These are phyloP conservation scores for Drosophila pachea DNA, from an alignment of 1,140 invertebrate genomes.

Conservation along the genomic window DNA sequence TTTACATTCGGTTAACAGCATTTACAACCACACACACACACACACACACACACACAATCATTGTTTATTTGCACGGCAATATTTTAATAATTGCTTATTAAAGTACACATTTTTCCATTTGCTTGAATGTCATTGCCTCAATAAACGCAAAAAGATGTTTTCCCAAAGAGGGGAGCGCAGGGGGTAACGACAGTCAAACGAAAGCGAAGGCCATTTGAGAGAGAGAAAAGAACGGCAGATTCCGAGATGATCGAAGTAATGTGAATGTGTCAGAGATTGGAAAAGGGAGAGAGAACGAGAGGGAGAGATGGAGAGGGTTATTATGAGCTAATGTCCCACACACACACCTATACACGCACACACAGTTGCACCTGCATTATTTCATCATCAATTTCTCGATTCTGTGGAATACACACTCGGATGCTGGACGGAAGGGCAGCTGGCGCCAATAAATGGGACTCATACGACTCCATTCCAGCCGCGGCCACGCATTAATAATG, in stretches of 20 bases:
- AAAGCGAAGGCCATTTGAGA: no score
- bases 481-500: constrained; percentile 57
- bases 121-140: neutral
- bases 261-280: no score
- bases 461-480: constrained; percentile 39
- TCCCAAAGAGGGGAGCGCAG: no score
- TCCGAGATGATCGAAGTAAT: no score
- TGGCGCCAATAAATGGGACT: constrained; percentile 28
- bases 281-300: no score
- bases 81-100: constrained; percentile 43
- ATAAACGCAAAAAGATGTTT: no score
- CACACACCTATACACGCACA: no score
- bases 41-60: neutral
- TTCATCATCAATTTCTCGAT: neutral
- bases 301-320: no score
- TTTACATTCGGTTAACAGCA: constrained; percentile 55
- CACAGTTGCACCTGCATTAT: no score
- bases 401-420: neutral
- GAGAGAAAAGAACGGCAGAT: no score
- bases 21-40: constrained; percentile 16
- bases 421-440: constrained; percentile 1
- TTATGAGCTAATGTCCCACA: no score
- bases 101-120: constrained; percentile 28
- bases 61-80: constrained; percentile 32
- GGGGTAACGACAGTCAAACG: no score